Percentiles rank a stretch among this genome's conserved stretches.
Evolutionary conservation across 2,888 invertebrate species (phyloP).

Genomic region (Lycocerus yunnanus): DNA sequence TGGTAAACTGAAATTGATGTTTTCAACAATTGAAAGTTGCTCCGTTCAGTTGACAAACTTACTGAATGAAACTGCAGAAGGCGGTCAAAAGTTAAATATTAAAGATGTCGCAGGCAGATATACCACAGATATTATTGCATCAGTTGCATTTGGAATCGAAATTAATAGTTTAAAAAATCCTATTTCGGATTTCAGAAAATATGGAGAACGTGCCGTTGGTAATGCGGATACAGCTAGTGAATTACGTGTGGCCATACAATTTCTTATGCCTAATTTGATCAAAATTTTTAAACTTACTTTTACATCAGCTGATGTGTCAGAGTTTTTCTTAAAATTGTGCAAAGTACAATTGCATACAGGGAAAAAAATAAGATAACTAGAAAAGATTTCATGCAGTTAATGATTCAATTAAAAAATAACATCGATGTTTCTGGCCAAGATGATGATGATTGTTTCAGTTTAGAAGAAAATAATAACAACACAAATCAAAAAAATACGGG

Average conservation of each 20-base stretch:
- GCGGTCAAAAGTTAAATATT: slow-evolving; percentile 48
- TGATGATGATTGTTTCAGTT: background rate
- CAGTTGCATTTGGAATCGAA: background rate
- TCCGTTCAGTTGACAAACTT: background rate
- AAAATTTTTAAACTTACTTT: background rate
- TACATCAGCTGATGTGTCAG: background rate
- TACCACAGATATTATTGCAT: slow-evolving; percentile 37
- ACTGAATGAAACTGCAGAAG: slow-evolving; percentile 33
- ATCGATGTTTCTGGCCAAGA: background rate
- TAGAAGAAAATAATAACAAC: background rate
- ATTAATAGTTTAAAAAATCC: background rate
- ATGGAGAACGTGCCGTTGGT: background rate
- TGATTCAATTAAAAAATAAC: background rate
- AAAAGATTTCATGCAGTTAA: background rate
- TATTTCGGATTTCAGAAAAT: background rate
- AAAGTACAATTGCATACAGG: background rate
- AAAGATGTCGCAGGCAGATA: slow-evolving; percentile 54
- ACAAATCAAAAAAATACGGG: background rate
- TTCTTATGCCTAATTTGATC: background rate
- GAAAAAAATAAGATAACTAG: background rate
- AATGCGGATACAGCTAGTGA: background rate
- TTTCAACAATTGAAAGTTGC: background rate
- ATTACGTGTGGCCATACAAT: background rate
- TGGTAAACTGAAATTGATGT: background rate
- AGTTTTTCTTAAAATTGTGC: background rate